Percentiles rank a stretch among this genome's conserved stretches.
Conservation (phyloP, 2,888 invertebrate species). For the Drosophila aldrichi region DNA sequence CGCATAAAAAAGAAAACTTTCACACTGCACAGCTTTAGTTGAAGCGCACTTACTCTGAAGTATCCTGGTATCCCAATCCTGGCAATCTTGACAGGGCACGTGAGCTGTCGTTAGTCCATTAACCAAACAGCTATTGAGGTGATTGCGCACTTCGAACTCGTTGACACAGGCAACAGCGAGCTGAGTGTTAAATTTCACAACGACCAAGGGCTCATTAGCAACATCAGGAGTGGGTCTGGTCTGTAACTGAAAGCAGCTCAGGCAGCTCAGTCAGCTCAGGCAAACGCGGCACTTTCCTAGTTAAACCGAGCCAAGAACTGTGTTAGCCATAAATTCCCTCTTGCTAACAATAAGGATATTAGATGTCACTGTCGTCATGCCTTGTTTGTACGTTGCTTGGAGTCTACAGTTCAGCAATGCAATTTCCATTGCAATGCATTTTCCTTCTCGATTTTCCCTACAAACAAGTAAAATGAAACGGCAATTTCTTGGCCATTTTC, state of each 20-base stretch:
- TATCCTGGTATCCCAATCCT: background rate
- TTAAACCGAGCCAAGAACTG: constrained; percentile 67
- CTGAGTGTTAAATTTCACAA: constrained; percentile 44
- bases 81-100: constrained; percentile 6
- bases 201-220: constrained; percentile 47
- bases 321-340: constrained; percentile 76
- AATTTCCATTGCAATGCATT: constrained; percentile 62
- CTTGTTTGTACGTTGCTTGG: constrained; percentile 29
- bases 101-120: constrained; percentile 39
- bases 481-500: constrained; percentile 64
- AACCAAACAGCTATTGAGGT: constrained; percentile 46
- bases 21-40: constrained; percentile 23
- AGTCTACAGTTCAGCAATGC: constrained; percentile 49
- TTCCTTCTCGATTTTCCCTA: constrained; percentile 22
- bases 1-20: constrained; percentile 23
- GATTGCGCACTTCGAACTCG: constrained; percentile 23
- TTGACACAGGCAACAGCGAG: constrained; percentile 18
- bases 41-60: constrained; percentile 5
- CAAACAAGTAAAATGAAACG: constrained; percentile 60
- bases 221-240: constrained; percentile 29
- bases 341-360: constrained; percentile 79
- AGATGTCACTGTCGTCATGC: constrained; percentile 72
- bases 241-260: constrained; percentile 25
- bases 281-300: constrained; percentile 44
- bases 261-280: background rate